Evolutionary conservation across 1,140 invertebrate species (phyloP), one percentile per base, ranked within the genome.

Genomic region (Drosophila virilis): DNA sequence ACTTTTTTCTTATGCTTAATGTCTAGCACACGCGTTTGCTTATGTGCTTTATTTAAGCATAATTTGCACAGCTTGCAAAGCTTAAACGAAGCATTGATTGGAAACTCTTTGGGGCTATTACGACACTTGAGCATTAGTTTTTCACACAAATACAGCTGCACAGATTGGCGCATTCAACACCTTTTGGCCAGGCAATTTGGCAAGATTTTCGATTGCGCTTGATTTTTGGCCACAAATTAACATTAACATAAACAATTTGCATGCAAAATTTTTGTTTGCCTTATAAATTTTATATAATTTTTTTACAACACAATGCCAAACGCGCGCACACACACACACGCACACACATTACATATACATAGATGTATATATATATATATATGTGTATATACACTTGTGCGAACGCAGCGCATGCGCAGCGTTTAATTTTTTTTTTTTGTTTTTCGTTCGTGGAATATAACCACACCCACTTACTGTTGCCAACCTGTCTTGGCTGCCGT

Each of bases 401-500:
- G 80, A 74, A 59, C 43, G 67, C 66, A 58, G 68, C 74, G 67
- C 74, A 62, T 68, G 74, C 73, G 74, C 64, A 72, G 52, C 61
- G 45, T 66, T 32, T 55, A 37, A 8, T 9, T 32, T 35, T 35
- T 9, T 22, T 22, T 22, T 22, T 22, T 22, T 17, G 0, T 17
- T 22, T 13, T 58, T 57, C 8, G 37, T 57, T 7, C 0, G 10
- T 15, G 17, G 65, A 35, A 8, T 22, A 22, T n/a, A 33, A 35
- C 74, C 80, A 88, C 83, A 80, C 79, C 83, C 79, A 88, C 83
- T 83, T 83, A 84, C 84, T 83, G 13, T 73, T 76, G 81, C 76
- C 69, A 76, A 77, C 76, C 65, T 86, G 77, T 71, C 73, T 77
- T 83, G 76, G 85, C 84, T 90, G 80, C 89, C 89, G 89, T 89